Evolutionary conservation across 2,797 vertebrate species (phyloP), one percentile per base, ranked within the genome.

Genomic region (Sebastes matsubarae): DNA sequence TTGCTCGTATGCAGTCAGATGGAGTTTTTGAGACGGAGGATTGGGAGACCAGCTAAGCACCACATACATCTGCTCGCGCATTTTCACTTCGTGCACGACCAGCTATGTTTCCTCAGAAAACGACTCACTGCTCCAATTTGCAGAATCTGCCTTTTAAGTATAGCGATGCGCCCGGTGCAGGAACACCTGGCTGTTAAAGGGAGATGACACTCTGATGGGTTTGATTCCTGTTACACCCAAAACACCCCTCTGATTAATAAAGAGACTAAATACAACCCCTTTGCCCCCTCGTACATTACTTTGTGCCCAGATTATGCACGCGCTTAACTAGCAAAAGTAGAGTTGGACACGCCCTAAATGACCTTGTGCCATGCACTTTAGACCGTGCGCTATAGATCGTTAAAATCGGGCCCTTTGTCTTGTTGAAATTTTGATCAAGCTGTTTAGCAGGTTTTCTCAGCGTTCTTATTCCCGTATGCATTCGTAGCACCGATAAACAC

Each of bases 51-150:
- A 16, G 38, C 52, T 22, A 55, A 11, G n/a, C 20, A 22, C 22
- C 8, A 5, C 10, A 22, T 55, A 24, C 9, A 0, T 55, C 0
- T 55, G 52, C 20, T 55, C 8, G 2, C 9, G 11, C 10, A 11
- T 22, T 22, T 55, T 22, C n/a, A 22, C n/a, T 55, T 18, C 0
- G n/a, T 55, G 20, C n/a, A 55, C 11, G n/a, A 0, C 9, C 52
- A 22, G 8, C 10, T 55, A 0, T 22, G 8, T 55, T 55, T 12
- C n/a, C n/a, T 22, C n/a, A 55, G 52, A 55, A 5, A 55, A 55
- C 0, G 20, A n/a, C 52, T 55, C 52, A 0, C 0, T 54, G 22
- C 52, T 22, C 52, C 36, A 38, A 38, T 38, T 14, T 38, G 36
- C 36, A 38, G 36, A 38, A 38, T 38, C 36, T 38, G 36, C 36